A percentile compares a stretch with the other conserved stretches of the same genome.
Evolutionary conservation across 2,113 vertebrate species (phyloP).

Genomic region (Holacanthus passer): DNA sequence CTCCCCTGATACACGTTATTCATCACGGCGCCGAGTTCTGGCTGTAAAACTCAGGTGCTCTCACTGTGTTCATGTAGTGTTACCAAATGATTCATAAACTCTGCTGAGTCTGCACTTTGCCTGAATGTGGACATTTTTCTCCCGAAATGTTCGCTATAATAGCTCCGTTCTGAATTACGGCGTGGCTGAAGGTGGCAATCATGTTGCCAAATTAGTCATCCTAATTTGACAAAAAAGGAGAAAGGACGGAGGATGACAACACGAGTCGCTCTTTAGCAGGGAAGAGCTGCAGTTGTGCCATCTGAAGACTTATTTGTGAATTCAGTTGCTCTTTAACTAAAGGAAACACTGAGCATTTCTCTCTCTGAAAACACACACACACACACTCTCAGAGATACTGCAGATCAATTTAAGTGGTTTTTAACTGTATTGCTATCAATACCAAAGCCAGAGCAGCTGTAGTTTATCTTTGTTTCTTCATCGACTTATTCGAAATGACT

Average conservation of each 20-base stretch:
- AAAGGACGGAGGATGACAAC: slow-evolving; percentile 35
- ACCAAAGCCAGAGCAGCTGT: slow-evolving; percentile 27
- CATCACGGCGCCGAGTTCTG: slow-evolving; percentile 49
- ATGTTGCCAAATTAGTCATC: slow-evolving; percentile 72
- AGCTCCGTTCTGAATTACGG: slow-evolving; percentile 57
- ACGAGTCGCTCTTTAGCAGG: slow-evolving; percentile 6
- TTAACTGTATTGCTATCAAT: slow-evolving; percentile 47
- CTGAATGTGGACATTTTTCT: slow-evolving; percentile 72
- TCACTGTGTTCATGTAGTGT: slow-evolving; percentile 67
- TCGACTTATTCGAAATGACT: slow-evolving; percentile 51
- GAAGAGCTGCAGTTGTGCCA: slow-evolving; percentile 11
- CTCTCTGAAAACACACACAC: slow-evolving; percentile 19
- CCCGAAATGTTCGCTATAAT: slow-evolving; percentile 59
- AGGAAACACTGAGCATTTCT: slow-evolving; percentile 11
- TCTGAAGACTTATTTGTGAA: background rate
- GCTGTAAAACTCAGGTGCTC: slow-evolving; percentile 67
- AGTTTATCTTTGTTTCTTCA: slow-evolving; percentile 58
- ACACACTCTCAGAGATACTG: slow-evolving; percentile 2
- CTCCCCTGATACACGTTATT: slow-evolving; percentile 57
- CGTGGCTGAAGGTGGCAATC: slow-evolving; percentile 70
- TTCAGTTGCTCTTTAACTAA: slow-evolving; percentile 9
- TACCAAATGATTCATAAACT: slow-evolving; percentile 78
- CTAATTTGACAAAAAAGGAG: slow-evolving; percentile 45
- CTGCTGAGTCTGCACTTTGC: slow-evolving; percentile 74
- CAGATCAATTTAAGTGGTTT: slow-evolving; percentile 47